Percentiles rank a stretch among this genome's conserved stretches.
These are phyloP conservation scores for Andrena hattorfiana DNA, from an alignment of 2,888 invertebrate genomes.

Conservation along the genomic window DNA sequence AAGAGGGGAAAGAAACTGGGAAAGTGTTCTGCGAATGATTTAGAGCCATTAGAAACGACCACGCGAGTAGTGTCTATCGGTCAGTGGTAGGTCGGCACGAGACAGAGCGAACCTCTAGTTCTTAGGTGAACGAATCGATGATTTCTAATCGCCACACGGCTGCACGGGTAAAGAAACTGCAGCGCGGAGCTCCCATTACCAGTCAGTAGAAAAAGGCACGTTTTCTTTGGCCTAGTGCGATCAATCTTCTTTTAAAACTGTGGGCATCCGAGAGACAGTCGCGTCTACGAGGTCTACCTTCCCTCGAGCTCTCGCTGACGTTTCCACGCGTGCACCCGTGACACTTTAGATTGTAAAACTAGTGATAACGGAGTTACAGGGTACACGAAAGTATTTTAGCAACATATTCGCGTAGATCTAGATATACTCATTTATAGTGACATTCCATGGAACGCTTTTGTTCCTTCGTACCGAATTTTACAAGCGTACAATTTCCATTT, in stretches of 20 bases:
- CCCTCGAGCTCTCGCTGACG: constrained; percentile 6
- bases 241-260: not conserved
- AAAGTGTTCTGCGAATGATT: constrained; percentile 13
- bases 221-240: not conserved
- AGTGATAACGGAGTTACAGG: constrained; percentile 43
- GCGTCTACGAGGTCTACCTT: not conserved
- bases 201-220: no score
- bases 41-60: constrained; percentile 30
- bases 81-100: constrained; percentile 67
- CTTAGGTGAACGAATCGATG: constrained; percentile 32
- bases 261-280: not conserved
- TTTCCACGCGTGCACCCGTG: constrained; percentile 14
- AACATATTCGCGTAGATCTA: not conserved
- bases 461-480: constrained; percentile 8
- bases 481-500: not conserved
- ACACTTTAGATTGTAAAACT: constrained; percentile 35
- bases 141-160: constrained; percentile 20
- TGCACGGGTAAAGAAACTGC: constrained; percentile 6
- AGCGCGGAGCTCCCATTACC: not conserved
- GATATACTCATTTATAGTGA: not conserved
- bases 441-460: constrained; percentile 34
- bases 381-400: constrained; percentile 47
- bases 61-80: constrained; percentile 53
- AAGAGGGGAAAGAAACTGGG: not conserved
- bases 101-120: constrained; percentile 55